Conservation (phyloP, 2,797 vertebrate species). For the Dryobates pubescens region DNA sequence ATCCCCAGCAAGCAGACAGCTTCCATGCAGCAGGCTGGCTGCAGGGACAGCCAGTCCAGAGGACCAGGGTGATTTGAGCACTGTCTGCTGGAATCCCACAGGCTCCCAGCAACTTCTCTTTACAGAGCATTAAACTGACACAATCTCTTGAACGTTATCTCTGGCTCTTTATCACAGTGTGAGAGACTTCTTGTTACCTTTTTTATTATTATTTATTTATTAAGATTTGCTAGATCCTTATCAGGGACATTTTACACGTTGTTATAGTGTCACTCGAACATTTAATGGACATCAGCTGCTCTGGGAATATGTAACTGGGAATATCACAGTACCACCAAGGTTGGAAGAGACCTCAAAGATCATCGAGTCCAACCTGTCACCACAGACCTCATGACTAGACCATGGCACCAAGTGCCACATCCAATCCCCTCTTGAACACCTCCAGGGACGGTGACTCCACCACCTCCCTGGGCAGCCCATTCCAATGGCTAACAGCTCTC, state of each 20-base stretch:
- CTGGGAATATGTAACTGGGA: not conserved
- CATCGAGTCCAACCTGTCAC: too few relatives aligned
- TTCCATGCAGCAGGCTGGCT: not conserved
- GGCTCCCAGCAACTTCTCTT: conserved; percentile 34
- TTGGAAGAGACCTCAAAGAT: too few relatives aligned
- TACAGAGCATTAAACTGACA: conserved; percentile 66
- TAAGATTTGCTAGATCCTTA: conserved; percentile 64
- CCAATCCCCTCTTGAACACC: too few relatives aligned
- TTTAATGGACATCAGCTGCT: conserved; percentile 57
- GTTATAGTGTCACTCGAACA: conserved; percentile 57
- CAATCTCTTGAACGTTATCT: conserved; percentile 73
- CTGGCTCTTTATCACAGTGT: conserved; percentile 67
- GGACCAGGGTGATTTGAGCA: not conserved
- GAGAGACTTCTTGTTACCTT: conserved; percentile 17
- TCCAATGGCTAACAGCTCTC: too few relatives aligned
- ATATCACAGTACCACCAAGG: too few relatives aligned
- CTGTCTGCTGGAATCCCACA: not conserved
- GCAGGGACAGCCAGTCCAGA: not conserved
- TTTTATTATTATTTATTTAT: conserved; percentile 16
- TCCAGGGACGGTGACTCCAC: too few relatives aligned
- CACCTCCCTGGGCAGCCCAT: too few relatives aligned
- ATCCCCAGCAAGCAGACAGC: conserved; percentile 33
- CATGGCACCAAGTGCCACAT: too few relatives aligned
- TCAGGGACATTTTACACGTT: conserved; percentile 56
- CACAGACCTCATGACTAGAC: too few relatives aligned